These are phyloP conservation scores for Pseudanteris insignis DNA, from an alignment of 2,888 invertebrate species.

Conservation along the genomic window DNA sequence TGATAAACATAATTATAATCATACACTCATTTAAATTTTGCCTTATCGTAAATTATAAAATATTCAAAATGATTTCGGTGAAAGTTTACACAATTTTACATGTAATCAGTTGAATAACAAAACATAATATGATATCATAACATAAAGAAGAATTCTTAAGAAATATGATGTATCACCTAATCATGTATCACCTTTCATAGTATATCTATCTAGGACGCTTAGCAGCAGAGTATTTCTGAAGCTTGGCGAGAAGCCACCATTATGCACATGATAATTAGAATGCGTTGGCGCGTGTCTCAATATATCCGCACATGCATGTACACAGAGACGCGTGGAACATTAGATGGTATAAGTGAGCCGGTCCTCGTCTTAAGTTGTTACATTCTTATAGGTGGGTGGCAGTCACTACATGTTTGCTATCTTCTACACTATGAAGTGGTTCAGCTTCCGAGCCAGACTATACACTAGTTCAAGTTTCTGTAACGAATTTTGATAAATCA, in stretches of 20 bases:
- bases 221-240: conserved; percentile 65
- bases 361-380: conserved; percentile 47
- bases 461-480: conserved; percentile 32
- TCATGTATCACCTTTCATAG: conserved; percentile 46
- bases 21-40: no score
- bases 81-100: no score
- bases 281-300: conserved; percentile 67
- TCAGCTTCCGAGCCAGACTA: conserved; percentile 49
- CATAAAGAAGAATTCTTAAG: conserved; percentile 32
- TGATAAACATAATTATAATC: no score
- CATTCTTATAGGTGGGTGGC: conserved; percentile 53
- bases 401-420: conserved; percentile 44
- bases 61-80: no score
- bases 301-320: conserved; percentile 60
- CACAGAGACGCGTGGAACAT: conserved; percentile 37
- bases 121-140: no score
- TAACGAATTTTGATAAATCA: no score
- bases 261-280: conserved; percentile 67
- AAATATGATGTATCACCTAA: conserved; percentile 41
- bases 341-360: conserved; percentile 40
- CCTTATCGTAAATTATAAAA: no score
- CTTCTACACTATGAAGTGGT: conserved; percentile 45
- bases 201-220: conserved; percentile 59
- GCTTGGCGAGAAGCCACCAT: conserved; percentile 66
- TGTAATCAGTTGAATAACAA: no score